A percentile compares a stretch with the other conserved stretches of the same genome.
phyloP scores from a whole-genome alignment of 2,888 invertebrate genomes.

The Thumatha senex region DNA sequence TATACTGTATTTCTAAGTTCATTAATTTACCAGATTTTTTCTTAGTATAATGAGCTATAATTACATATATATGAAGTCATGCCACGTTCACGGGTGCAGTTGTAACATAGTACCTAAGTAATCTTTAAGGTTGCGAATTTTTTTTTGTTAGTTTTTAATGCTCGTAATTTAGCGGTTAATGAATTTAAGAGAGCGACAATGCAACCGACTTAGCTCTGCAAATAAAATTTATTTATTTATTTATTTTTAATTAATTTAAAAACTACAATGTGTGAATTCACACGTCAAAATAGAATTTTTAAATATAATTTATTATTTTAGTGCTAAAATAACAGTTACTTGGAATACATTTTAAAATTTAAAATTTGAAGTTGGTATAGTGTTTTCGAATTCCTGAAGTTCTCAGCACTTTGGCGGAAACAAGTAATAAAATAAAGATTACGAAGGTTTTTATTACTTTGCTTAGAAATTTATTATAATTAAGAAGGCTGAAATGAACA shows the following conservation, averaged over 20 bases:
- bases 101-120: neutral
- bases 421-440: conserved; percentile 1
- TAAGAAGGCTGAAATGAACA: conserved; percentile 10
- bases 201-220: too few species aligned
- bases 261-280: neutral
- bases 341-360: neutral
- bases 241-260: neutral
- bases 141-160: neutral
- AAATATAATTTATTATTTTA: neutral
- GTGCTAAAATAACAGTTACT: neutral
- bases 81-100: conserved; percentile 17
- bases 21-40: conserved; percentile 3
- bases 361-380: neutral
- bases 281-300: neutral
- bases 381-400: conserved; percentile 2
- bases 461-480: conserved; percentile 9
- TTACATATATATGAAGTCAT: conserved; percentile 15
- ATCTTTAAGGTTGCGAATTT: neutral
- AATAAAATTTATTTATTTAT: too few species aligned
- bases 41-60: conserved; percentile 5
- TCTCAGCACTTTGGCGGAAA: conserved; percentile 1
- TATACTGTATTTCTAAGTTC: too few species aligned
- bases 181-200: neutral
- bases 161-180: neutral
- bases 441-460: conserved; percentile 11